Base-by-base conservation (phyloP, 2,797 vertebrate species). In the Remorina albescens region DNA sequence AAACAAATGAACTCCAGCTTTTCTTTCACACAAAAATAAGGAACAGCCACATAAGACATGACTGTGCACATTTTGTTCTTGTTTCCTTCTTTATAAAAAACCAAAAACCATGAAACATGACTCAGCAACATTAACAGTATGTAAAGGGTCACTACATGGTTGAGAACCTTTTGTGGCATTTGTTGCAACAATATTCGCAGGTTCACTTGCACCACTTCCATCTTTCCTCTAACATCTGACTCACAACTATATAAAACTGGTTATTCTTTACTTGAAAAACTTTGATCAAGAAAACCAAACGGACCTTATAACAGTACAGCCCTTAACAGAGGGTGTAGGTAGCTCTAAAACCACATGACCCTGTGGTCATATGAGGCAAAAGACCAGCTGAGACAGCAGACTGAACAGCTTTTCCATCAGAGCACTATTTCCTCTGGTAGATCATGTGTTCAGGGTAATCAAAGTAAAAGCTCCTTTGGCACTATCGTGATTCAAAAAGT, bases 141-240 rank as follows among this genome's bases (percentile, higher is more conserved):
- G 74, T 55, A 32, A 81, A 76, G 65, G 19, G 49, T 30, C 37
- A 69, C n/a, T n/a, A n/a, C 2, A 28, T 10, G 11, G 47, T 44
- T 13, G 4, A 30, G 9, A 72, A 51, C 19, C 1, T 32, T 21
- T 42, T 12, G 56, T 2, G 53, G 23, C 26, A 65, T 71, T 25
- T 19, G 18, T 26, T 5, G 64, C 23, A 47, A 28, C 34, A 6
- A 12, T 3, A 2, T 2, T 2, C 1, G 0, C 0, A 58, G 66
- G 86, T 88, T 90, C 83, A 80, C 60, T 88, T 92, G 81, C 36
- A 60, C 53, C 5, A 67, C n/a, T 42, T 9, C 2, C 39, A 47
- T 65, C 30, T 34, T 70, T 60, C 50, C 28, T 58, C 37, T 61
- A 9, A 11, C 1, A 5, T 7, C 25, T 2, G 5, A 12, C 46